phyloP scores from a whole-genome alignment of 2,888 invertebrate species.

The Proisotoma minuta region DNA sequence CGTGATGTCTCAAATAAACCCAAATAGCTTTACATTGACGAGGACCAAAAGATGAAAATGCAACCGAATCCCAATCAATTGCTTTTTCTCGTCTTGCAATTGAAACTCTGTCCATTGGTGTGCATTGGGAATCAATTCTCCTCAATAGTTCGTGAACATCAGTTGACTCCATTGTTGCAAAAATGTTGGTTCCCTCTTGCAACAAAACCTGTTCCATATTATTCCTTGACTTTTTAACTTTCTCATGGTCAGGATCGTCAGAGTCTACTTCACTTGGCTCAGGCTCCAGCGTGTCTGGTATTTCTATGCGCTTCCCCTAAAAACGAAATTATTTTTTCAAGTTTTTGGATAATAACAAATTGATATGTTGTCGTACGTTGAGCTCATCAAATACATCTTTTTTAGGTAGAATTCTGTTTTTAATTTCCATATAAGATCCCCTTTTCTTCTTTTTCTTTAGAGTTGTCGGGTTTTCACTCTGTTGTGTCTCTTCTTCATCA shows the following conservation, averaged over 20 bases:
- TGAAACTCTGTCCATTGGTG: slow-evolving; percentile 18
- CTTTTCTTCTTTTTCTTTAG: too few species aligned
- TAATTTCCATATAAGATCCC: too few species aligned
- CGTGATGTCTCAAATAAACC: slow-evolving; percentile 21
- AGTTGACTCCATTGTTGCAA: slow-evolving; percentile 17
- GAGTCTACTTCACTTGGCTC: background rate
- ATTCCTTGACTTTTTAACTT: background rate
- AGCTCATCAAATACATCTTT: too few species aligned
- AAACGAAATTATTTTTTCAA: too few species aligned
- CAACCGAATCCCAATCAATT: slow-evolving; percentile 38
- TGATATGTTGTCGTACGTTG: too few species aligned
- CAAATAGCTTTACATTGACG: slow-evolving; percentile 33
- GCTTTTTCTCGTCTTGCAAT: background rate
- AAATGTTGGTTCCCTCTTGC: slow-evolving; percentile 12
- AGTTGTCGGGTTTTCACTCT: too few species aligned
- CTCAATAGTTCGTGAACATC: slow-evolving; percentile 23
- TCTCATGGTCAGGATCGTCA: background rate
- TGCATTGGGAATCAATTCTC: slow-evolving; percentile 21
- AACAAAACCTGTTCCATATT: slow-evolving; percentile 3
- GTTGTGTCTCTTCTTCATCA: too few species aligned
- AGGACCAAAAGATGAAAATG: slow-evolving; percentile 27
- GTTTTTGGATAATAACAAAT: too few species aligned
- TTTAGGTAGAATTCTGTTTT: too few species aligned
- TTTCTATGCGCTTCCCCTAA: background rate
- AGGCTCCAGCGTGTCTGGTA: background rate